phyloP scores from a whole-genome alignment of 2,888 invertebrate genomes.

The Troides helena region DNA sequence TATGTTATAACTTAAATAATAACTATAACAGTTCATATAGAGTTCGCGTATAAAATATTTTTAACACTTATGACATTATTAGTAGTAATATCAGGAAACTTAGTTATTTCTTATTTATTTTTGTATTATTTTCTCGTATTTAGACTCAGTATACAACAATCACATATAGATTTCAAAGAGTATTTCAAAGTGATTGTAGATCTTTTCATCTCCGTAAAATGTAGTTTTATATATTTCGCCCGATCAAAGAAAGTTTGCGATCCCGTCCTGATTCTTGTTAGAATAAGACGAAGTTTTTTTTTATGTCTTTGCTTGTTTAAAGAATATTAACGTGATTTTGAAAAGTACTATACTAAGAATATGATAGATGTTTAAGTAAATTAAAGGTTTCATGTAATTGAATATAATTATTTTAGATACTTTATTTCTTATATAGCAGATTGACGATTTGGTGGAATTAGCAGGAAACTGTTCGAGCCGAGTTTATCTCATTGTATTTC shows the following conservation, averaged over 20 bases:
- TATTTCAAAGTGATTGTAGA: not conserved
- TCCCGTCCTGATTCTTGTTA: constrained; percentile 23
- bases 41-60: too few species aligned
- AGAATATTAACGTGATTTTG: constrained; percentile 4
- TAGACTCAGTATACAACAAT: not conserved
- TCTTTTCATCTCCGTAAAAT: not conserved
- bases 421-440: too few species aligned
- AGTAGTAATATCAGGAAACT: too few species aligned
- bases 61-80: too few species aligned
- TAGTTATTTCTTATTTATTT: not conserved
- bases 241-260: constrained; percentile 23
- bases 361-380: too few species aligned
- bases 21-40: too few species aligned
- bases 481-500: too few species aligned
- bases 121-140: not conserved
- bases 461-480: too few species aligned
- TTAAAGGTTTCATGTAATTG: too few species aligned
- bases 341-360: not conserved
- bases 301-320: constrained; percentile 23
- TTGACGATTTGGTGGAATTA: too few species aligned
- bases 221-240: constrained; percentile 10
- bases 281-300: constrained; percentile 12
- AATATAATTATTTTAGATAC: too few species aligned
- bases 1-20: too few species aligned
- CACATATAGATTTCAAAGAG: not conserved